These are phyloP conservation scores for Acromyrmex echinatior DNA, from an alignment of 1,140 invertebrate species.

Conservation along the genomic window DNA sequence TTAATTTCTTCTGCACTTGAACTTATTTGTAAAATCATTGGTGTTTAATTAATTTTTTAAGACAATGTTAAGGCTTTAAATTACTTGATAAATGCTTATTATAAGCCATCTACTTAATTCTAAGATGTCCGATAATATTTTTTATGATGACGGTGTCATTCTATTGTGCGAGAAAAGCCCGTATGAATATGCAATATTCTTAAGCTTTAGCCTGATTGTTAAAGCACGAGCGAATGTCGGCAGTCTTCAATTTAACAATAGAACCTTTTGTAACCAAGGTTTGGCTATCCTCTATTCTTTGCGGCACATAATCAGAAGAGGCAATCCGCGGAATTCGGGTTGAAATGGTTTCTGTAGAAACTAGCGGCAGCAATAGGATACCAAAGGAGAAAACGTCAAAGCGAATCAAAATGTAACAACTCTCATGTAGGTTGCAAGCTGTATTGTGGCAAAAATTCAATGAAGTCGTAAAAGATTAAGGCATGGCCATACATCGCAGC, in stretches of 20 bases:
- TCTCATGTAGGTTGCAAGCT: slow-evolving; percentile 7
- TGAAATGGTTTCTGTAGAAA: slow-evolving; percentile 60
- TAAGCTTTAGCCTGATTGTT: slow-evolving; percentile 12
- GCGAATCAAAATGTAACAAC: slow-evolving; percentile 28
- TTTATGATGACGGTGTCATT: slow-evolving; percentile 28
- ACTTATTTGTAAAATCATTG: background rate
- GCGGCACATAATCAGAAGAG: slow-evolving; percentile 63
- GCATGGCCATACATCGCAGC: background rate
- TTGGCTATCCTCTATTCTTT: slow-evolving; percentile 69
- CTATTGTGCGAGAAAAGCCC: slow-evolving; percentile 64
- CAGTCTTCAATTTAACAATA: slow-evolving; percentile 66
- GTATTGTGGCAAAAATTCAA: slow-evolving; percentile 25
- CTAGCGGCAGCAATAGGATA: background rate
- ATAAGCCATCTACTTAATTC: slow-evolving; percentile 19
- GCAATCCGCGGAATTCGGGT: slow-evolving; percentile 71
- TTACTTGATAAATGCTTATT: background rate
- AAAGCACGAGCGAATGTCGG: slow-evolving; percentile 21
- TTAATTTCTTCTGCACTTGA: background rate
- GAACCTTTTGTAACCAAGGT: slow-evolving; percentile 66
- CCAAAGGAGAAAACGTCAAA: slow-evolving; percentile 16
- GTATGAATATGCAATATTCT: slow-evolving; percentile 76
- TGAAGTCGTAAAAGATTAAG: slow-evolving; percentile 17
- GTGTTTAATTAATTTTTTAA: background rate
- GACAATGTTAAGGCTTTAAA: background rate
- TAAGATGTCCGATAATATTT: slow-evolving; percentile 2